Percentiles rank a stretch among this genome's conserved stretches.
These are phyloP conservation scores for Hozukius guyotensis DNA, from an alignment of 2,797 vertebrate genomes.

Conservation along the genomic window DNA sequence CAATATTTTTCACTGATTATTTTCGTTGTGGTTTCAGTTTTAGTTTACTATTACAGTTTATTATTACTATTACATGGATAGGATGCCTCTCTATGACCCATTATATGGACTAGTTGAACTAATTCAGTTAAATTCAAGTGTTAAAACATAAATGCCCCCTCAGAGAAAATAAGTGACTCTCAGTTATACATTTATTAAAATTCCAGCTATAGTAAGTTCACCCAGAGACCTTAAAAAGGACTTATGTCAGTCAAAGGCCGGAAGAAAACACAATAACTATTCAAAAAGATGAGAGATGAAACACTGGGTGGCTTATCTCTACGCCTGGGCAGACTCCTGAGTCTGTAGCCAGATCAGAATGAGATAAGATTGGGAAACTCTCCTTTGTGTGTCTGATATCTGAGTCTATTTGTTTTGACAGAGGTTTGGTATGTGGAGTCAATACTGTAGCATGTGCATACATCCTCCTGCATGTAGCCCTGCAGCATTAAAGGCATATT, in stretches of 20 bases:
- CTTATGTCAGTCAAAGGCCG: slow-evolving; percentile 11
- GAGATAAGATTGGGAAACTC: slow-evolving; percentile 3
- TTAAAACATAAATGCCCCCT: not conserved
- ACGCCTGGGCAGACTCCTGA: not conserved
- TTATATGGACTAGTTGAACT: not conserved
- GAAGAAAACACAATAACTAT: not conserved
- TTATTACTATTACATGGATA: too few species aligned
- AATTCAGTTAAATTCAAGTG: not conserved
- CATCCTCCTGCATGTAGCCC: not conserved
- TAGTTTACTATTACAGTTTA: too few species aligned
- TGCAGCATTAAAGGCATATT: not conserved
- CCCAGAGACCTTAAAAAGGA: not conserved
- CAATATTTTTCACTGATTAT: too few species aligned
- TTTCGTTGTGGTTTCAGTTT: too few species aligned
- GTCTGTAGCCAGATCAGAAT: slow-evolving; percentile 11
- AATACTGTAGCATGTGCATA: not conserved
- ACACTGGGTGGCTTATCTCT: slow-evolving; percentile 13
- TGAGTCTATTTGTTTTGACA: slow-evolving; percentile 13
- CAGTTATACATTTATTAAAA: not conserved
- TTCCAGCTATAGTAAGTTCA: not conserved
- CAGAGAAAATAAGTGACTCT: not conserved
- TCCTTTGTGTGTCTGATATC: slow-evolving; percentile 5
- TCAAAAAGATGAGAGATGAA: slow-evolving; percentile 9
- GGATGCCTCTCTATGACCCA: not conserved
- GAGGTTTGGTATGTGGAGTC: not conserved